A percentile compares a stretch with the other conserved stretches of the same genome.
Conservation (phyloP, 2,888 invertebrate species). For the Melanostoma mellinum region DNA sequence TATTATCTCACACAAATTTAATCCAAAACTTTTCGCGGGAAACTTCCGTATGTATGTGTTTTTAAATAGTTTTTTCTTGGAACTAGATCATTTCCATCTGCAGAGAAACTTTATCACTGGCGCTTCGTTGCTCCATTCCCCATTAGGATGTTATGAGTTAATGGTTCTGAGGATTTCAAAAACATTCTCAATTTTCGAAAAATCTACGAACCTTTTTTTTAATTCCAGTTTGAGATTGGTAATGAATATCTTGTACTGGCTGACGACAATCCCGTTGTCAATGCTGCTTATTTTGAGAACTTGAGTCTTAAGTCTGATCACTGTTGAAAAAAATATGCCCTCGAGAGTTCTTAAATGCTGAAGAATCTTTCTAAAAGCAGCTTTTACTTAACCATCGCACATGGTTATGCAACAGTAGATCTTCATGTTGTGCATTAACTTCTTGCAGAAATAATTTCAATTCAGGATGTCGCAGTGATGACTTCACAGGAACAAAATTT, state of each 20-base stretch:
- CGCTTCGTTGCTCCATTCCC: background rate
- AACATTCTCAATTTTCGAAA: background rate
- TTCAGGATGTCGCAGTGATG: background rate
- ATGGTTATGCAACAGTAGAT: background rate
- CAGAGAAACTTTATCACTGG: background rate
- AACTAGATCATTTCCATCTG: background rate
- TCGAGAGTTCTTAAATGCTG: background rate
- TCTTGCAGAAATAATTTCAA: background rate
- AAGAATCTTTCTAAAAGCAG: background rate
- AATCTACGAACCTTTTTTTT: background rate
- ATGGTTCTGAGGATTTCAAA: background rate
- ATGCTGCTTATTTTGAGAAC: background rate
- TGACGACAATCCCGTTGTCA: background rate
- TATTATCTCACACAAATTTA: too few relatives aligned
- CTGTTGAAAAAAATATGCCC: background rate
- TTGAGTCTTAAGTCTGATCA: background rate
- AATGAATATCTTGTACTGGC: background rate
- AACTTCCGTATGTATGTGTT: too few relatives aligned
- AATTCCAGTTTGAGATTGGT: background rate
- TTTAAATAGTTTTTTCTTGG: background rate
- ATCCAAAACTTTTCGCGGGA: too few relatives aligned
- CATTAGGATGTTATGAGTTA: background rate
- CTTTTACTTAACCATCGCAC: too few relatives aligned
- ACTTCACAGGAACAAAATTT: background rate
- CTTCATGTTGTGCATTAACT: background rate